Evolutionary conservation across 2,888 invertebrate genomes (phyloP), one percentile per base, ranked within the genome.

Genomic region (Tachystola acroxantha): DNA sequence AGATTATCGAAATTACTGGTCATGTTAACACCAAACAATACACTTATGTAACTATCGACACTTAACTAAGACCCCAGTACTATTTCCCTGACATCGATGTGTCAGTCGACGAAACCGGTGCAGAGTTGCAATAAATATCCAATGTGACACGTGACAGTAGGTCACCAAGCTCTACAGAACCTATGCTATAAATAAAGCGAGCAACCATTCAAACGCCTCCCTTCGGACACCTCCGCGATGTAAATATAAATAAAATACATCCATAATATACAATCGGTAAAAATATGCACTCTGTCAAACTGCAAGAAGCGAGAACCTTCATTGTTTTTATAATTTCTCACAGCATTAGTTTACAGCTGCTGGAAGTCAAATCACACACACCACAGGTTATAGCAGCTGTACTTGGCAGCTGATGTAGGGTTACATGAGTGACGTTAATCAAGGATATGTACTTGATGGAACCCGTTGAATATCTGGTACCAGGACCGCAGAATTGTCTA

Each of bases 171-270:
- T 79, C 84, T 82, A 78, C 79, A 58, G 46, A 63, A 71, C 64
- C 70, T 76, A 79, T 67, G 62, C 68, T 64, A 74, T 67, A 57
- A 70, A 66, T 69, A 73, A 77, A 82, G 71, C 85, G 86, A 86
- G 86, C 86, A 85, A 85, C 78, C 82, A 74, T 78, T 78, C 70
- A 60, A 68, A 66, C 69, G 59, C 61, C 65, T 61, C 67, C 52
- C 54, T 54, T 56, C 52, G 63, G 67, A 64, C 57, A 63, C 56
- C 56, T 64, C 60, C 58, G 51, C 48, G 52, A 43, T 51, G 60
- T 48, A 51, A 57, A 64, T 79, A 80, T 84, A n/a, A n/a, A n/a
- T n/a, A 84, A 81, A 57, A 82, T 75, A 78, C 75, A 76, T 85
- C 77, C 79, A 85, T 84, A 86, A 84, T 82, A 85, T 82, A 84